phyloP scores from a whole-genome alignment of 2,888 invertebrate species.

The Rotaria magnacalcarata region DNA sequence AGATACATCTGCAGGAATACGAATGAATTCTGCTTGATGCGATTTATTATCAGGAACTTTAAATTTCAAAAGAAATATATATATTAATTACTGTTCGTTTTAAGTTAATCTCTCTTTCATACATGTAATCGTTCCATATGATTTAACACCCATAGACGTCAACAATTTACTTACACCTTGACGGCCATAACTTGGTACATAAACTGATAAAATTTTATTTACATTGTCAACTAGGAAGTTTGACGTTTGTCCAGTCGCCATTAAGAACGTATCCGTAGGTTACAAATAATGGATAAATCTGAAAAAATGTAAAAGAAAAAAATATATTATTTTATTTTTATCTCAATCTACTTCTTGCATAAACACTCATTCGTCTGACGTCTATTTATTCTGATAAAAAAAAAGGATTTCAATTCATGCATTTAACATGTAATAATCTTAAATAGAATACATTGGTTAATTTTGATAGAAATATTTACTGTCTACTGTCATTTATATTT shows the following conservation, averaged over 20 bases:
- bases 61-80: background rate
- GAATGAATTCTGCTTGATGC: background rate
- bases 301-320: background rate
- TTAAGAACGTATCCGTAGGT: background rate
- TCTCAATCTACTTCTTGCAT: background rate
- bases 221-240: background rate
- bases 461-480: too few species aligned
- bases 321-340: background rate
- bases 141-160: background rate
- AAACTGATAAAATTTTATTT: background rate
- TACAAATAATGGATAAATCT: background rate
- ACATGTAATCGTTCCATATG: background rate
- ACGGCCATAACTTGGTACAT: background rate
- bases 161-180: background rate
- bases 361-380: too few species aligned
- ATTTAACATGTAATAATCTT: too few species aligned
- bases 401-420: too few species aligned
- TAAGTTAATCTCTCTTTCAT: background rate
- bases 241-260: background rate
- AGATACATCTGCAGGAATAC: background rate
- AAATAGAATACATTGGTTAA: too few species aligned
- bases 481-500: too few species aligned
- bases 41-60: background rate
- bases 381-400: too few species aligned
- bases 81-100: background rate